Evolutionary conservation across 2,888 invertebrate genomes (phyloP), one percentile per base, ranked within the genome.

Genomic region (Tromatobia lineatoria): DNA sequence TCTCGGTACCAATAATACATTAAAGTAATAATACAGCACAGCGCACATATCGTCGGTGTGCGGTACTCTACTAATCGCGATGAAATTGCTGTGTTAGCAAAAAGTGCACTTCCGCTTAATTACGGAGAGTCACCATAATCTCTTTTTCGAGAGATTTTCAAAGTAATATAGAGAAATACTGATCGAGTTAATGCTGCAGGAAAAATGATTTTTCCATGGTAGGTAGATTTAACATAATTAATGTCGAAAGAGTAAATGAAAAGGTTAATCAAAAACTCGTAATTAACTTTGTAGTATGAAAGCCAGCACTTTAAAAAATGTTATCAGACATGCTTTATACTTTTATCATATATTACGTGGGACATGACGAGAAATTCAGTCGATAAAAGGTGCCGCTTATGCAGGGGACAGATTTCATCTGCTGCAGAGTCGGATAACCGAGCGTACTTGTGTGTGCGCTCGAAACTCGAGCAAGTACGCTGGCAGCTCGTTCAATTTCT

Each of bases 401-500:
- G 80, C 69, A 59, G 61, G 80, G 80, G 80, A 80, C 80, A 80
- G 75, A 75, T 75, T 80, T 80, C 80, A 80, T 80, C 69, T 75
- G 75, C 59, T 42, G 42, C 29, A 50, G 52, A 75, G 59, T n/a
- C 66, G 61, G 29, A 75, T 59, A 80, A 75, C 52, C 69, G 57
- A 50, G 34, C 45, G 74, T 64, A 64, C 38, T 64, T 67, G 71
- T 45, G 61, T 61, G 57, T 59, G 71, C 57, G 73, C 67, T 61
- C 50, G 79, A 73, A 80, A 79, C 54, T 67, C 74, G 79, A 50
- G 59, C 52, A 69, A 82, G 81, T 83, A 69, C 69, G 79, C 64
- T 67, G 73, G 64, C 52, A 50, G 71, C 78, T 85, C 80, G 78
- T 87, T 85, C 86, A 87, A 86, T 87, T 86, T 83, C 86, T 86